Base-by-base conservation (phyloP, 1,140 invertebrate genomes). In the Sycobia sp. region DNA sequence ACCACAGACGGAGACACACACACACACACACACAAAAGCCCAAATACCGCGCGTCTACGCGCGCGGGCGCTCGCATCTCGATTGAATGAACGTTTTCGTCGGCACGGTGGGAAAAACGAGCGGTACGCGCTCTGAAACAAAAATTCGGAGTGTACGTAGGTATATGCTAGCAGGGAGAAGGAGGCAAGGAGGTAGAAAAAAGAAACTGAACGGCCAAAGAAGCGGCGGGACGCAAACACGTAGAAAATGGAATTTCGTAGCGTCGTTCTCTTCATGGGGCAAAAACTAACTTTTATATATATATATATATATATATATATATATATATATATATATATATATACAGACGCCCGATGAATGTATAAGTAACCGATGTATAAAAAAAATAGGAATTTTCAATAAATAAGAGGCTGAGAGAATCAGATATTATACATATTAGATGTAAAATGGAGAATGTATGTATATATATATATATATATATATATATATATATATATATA, bases 351-450 rank as follows among this genome's bases (percentile, higher is more conserved):
- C 36, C 32, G 43, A 49, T 46, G 18, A 57, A 47, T 43, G 44
- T 57, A 57, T 36, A 25, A 29, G 44, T 47, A 16, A 18, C 20
- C 22, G 14, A 59, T 34, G 16, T 53, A 53, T n/a, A n/a, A n/a
- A n/a, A n/a, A n/a, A 23, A 32, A 29, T 18, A 59, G 22, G 11
- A 11, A 54, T 49, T 50, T 59, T 49, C 44, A 34, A 39, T 34
- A 11, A 39, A n/a, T 53, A 53, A 32, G 23, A 32, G 29, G 29
- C 29, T 4, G 5, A 32, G 11, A 11, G 11, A 32, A 7, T 32
- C 29, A 32, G 4, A 32, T 32, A 7, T 11, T 32, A 32, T 32
- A 4, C 29, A 11, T 32, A 32, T 32, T 32, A 32, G 29, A 22
- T 25, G 23, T 1, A 13, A 8, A 49, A n/a, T 27, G 34, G 1